Conservation (phyloP, 2,888 invertebrate species). For the Tachina grossa region DNA sequence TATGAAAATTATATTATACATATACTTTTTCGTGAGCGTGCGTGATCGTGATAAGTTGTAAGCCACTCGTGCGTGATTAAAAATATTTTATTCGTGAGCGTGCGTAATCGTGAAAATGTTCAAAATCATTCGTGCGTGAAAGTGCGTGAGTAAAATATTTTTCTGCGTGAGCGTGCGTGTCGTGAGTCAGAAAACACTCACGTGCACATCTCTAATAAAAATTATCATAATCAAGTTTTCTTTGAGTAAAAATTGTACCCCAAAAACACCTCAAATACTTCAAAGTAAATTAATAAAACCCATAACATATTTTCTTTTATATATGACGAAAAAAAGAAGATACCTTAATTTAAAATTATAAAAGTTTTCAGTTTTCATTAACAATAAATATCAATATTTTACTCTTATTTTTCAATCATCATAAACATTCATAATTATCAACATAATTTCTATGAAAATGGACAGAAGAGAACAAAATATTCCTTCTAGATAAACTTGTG, state of each 20-base stretch:
- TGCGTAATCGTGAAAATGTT: too few relatives aligned
- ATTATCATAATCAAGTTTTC: not conserved
- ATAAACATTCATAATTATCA: constrained; percentile 72
- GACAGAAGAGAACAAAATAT: not conserved
- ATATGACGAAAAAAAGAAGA: not conserved
- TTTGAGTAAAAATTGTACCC: constrained; percentile 43
- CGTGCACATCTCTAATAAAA: too few relatives aligned
- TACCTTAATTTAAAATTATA: constrained; percentile 8
- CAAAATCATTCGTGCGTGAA: too few relatives aligned
- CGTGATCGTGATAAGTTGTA: too few relatives aligned
- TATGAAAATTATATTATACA: too few relatives aligned
- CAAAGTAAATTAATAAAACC: constrained; percentile 39
- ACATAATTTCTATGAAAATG: constrained; percentile 64
- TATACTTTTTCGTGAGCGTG: too few relatives aligned
- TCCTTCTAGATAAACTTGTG: constrained; percentile 28
- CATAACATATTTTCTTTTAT: constrained; percentile 52
- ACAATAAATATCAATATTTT: constrained; percentile 73
- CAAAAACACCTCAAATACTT: constrained; percentile 1
- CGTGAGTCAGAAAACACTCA: too few relatives aligned
- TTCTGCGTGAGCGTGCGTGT: too few relatives aligned
- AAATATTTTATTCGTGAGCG: too few relatives aligned
- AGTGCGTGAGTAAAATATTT: too few relatives aligned
- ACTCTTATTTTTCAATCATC: constrained; percentile 73
- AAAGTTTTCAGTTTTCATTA: constrained; percentile 70
- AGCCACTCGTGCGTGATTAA: too few relatives aligned